Conservation (phyloP, 2,113 vertebrate genomes). For the Cololabis saira region DNA sequence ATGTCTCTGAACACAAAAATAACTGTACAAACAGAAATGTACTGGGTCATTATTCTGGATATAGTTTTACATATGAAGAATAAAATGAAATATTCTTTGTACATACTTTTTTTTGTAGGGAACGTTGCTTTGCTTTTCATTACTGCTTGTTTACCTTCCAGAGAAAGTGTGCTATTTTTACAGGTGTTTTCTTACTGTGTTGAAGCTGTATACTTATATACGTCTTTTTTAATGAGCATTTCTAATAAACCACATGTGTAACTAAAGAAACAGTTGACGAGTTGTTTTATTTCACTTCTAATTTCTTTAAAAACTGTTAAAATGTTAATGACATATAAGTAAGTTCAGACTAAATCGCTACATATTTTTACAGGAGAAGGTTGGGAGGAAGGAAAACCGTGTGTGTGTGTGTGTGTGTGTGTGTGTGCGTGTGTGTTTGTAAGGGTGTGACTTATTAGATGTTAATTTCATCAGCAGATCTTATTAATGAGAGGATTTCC, state of each 20-base stretch:
- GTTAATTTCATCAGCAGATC: conserved; percentile 70
- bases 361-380: conserved; percentile 5
- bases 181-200: conserved; percentile 67
- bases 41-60: conserved; percentile 12
- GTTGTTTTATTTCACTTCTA: no score
- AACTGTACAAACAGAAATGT: conserved; percentile 31
- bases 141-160: conserved; percentile 67
- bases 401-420: conserved; percentile 14
- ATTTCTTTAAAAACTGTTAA: neutral
- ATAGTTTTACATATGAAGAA: conserved; percentile 69
- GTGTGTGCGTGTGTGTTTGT: conserved; percentile 10
- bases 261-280: conserved; percentile 13
- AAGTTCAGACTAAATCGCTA: neutral
- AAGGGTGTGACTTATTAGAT: conserved; percentile 39
- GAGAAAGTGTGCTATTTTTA: conserved; percentile 74
- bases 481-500: conserved; percentile 73
- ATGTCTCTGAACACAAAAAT: neutral
- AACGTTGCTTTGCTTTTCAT: conserved; percentile 40
- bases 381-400: conserved; percentile 2
- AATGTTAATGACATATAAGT: neutral
- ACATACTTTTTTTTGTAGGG: conserved; percentile 50
- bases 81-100: conserved; percentile 62
- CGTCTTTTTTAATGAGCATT: conserved; percentile 51
- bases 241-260: conserved; percentile 63
- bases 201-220: conserved; percentile 29